These are phyloP conservation scores for Microctenopoma lineatum DNA, from an alignment of 2,797 vertebrate genomes.

Conservation along the genomic window DNA sequence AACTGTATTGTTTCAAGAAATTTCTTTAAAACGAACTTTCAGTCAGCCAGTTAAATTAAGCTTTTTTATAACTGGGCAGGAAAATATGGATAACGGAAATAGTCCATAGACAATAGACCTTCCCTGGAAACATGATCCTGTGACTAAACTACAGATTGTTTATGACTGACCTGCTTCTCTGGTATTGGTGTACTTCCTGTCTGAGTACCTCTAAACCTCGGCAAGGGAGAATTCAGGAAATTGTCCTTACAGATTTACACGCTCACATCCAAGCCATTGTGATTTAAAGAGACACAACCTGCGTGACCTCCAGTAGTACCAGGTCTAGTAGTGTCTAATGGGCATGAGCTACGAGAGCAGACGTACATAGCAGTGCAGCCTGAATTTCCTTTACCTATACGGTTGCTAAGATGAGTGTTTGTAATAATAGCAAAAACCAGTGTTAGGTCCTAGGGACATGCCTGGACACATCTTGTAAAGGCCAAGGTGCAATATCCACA, in stretches of 20 bases:
- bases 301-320: slow-evolving; percentile 24
- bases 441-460: not conserved
- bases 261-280: not conserved
- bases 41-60: not conserved
- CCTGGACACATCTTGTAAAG: too few species aligned
- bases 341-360: slow-evolving; percentile 6
- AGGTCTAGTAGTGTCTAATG: slow-evolving; percentile 17
- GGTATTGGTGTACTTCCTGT: slow-evolving; percentile 62
- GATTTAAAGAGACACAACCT: slow-evolving; percentile 22
- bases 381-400: not conserved
- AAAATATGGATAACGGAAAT: not conserved
- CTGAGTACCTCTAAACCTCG: slow-evolving; percentile 42
- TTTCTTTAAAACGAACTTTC: not conserved
- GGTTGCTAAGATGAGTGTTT: slow-evolving; percentile 12
- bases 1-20: slow-evolving; percentile 23
- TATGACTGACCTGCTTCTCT: slow-evolving; percentile 51
- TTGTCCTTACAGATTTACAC: slow-evolving; percentile 11
- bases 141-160: slow-evolving; percentile 59
- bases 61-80: not conserved
- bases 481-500: too few species aligned
- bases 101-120: slow-evolving; percentile 50
- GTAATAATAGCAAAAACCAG: slow-evolving; percentile 1
- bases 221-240: slow-evolving; percentile 61
- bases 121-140: slow-evolving; percentile 59
- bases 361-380: slow-evolving; percentile 19